phyloP scores from a whole-genome alignment of 2,888 invertebrate species.

The Phytoseiulus persimilis region DNA sequence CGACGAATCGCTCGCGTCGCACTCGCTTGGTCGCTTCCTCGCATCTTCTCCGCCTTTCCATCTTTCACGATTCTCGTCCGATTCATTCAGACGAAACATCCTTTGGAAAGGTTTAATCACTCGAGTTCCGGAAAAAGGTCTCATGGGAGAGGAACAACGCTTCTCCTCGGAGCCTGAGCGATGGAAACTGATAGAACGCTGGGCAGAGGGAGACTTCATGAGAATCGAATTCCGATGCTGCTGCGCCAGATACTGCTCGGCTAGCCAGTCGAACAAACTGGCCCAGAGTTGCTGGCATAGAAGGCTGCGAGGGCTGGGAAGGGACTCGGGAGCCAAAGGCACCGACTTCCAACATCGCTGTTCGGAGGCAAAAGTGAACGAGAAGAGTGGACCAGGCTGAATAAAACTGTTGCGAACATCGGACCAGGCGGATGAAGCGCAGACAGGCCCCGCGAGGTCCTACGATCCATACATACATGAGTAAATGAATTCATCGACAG shows the following conservation, averaged over 20 bases:
- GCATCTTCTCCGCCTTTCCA: background rate
- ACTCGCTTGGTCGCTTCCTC: background rate
- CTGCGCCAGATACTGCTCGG: background rate
- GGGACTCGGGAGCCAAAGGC: background rate
- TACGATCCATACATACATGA: too few relatives aligned
- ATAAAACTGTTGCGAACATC: background rate
- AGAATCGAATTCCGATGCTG: background rate
- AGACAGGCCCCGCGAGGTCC: background rate
- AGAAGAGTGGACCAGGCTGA: background rate
- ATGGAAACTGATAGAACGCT: background rate
- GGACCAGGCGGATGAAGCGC: background rate
- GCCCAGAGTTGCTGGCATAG: background rate
- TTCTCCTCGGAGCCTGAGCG: background rate
- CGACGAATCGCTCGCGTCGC: background rate
- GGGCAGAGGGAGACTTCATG: background rate
- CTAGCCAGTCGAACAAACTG: background rate
- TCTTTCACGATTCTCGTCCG: background rate
- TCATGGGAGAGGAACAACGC: background rate
- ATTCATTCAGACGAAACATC: background rate
- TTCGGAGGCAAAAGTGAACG: background rate
- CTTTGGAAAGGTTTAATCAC: background rate
- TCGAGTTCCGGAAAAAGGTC: background rate
- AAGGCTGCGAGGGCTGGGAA: background rate
- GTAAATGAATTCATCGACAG: background rate
- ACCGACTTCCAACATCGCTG: background rate